These are phyloP conservation scores for Xiphophorus hellerii DNA, from an alignment of 2,113 vertebrate species.

Conservation along the genomic window DNA sequence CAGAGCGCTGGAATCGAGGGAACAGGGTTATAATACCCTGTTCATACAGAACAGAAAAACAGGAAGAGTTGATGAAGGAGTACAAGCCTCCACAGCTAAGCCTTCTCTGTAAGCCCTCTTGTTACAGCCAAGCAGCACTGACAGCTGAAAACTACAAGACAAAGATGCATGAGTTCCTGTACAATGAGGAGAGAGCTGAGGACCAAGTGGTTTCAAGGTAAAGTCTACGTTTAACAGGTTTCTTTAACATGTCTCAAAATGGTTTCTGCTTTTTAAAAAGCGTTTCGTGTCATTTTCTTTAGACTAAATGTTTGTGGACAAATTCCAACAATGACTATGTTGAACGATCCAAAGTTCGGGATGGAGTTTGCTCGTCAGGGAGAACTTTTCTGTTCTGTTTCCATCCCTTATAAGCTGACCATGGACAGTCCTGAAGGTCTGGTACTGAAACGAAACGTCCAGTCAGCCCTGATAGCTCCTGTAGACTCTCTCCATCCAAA, in stretches of 20 bases:
- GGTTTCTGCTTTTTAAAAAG: neutral
- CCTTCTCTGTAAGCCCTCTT: slow-evolving; percentile 26
- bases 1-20: slow-evolving; percentile 82
- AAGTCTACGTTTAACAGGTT: neutral
- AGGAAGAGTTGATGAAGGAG: slow-evolving; percentile 78
- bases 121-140: slow-evolving; percentile 27
- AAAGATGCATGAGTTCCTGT: slow-evolving; percentile 87
- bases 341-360: slow-evolving; percentile 60
- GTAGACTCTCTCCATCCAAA: slow-evolving; percentile 45
- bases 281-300: slow-evolving; percentile 13
- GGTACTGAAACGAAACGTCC: slow-evolving; percentile 81
- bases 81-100: slow-evolving; percentile 81
- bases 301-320: slow-evolving; percentile 83
- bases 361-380: slow-evolving; percentile 62
- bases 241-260: neutral
- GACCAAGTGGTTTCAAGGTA: slow-evolving; percentile 79
- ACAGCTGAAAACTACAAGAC: slow-evolving; percentile 82
- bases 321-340: slow-evolving; percentile 60
- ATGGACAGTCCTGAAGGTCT: slow-evolving; percentile 85
- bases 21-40: slow-evolving; percentile 83
- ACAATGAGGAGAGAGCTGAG: slow-evolving; percentile 82
- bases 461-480: slow-evolving; percentile 79
- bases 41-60: slow-evolving; percentile 61
- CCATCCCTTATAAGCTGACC: slow-evolving; percentile 77
- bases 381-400: slow-evolving; percentile 81